These are phyloP conservation scores for Hymenopus coronatus DNA, from an alignment of 2,888 invertebrate species.

Conservation along the genomic window DNA sequence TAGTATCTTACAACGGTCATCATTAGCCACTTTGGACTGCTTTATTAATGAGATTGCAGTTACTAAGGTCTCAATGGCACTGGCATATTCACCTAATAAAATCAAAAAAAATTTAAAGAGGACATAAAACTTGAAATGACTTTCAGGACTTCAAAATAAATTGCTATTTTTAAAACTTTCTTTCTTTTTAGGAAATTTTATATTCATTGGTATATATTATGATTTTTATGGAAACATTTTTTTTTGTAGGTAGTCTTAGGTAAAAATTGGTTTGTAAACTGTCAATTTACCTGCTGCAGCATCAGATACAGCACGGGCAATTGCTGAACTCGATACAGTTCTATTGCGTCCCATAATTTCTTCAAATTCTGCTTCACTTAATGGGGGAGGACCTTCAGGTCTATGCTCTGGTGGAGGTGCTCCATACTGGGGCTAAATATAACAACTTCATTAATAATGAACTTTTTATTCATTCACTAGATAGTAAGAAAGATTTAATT, in stretches of 20 bases:
- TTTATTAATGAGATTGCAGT: slow-evolving; percentile 98
- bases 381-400: slow-evolving; percentile 56
- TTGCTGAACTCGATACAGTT: slow-evolving; percentile 96
- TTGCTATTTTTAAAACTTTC: background rate
- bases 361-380: slow-evolving; percentile 94
- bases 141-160: background rate
- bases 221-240: no score
- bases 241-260: no score
- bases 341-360: slow-evolving; percentile 97
- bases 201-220: no score
- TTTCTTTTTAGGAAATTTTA: no score
- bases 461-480: background rate
- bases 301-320: slow-evolving; percentile 94
- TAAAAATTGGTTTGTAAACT: background rate
- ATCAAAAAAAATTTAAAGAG: slow-evolving; percentile 1
- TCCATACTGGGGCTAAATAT: slow-evolving; percentile 39
- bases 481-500: no score
- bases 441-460: background rate
- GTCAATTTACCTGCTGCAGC: slow-evolving; percentile 72
- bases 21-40: slow-evolving; percentile 93
- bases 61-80: slow-evolving; percentile 97
- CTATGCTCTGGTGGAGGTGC: slow-evolving; percentile 41
- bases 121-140: slow-evolving; percentile 5
- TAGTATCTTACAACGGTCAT: slow-evolving; percentile 96
- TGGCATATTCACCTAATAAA: slow-evolving; percentile 80